Evolutionary conservation across 2,797 vertebrate species (phyloP).

Genomic region (Geotria australis): DNA sequence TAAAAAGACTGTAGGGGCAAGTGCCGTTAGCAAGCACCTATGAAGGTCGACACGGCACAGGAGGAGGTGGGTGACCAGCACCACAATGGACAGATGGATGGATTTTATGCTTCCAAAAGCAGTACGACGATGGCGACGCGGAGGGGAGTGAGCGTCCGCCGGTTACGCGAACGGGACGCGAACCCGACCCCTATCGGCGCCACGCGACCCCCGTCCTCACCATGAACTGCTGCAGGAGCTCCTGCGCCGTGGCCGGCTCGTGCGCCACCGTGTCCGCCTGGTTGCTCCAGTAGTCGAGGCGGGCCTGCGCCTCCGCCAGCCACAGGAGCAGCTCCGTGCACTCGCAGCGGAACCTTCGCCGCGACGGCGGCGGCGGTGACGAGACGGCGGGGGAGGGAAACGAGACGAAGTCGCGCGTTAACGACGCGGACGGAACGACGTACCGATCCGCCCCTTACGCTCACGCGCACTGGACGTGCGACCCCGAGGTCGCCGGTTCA

Average conservation of each 20-base stretch:
- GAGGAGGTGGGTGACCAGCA: too few relatives aligned
- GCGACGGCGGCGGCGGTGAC: neutral
- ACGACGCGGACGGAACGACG: too few relatives aligned
- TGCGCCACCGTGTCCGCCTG: slow-evolving; percentile 15
- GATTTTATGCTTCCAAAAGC: too few relatives aligned
- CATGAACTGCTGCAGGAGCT: slow-evolving; percentile 17
- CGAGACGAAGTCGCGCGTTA: neutral
- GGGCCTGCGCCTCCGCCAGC: slow-evolving; percentile 23
- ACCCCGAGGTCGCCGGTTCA: neutral
- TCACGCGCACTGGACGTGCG: neutral
- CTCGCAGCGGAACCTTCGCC: slow-evolving; percentile 24
- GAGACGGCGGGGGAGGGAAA: too few relatives aligned
- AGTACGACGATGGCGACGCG: too few relatives aligned
- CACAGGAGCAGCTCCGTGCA: slow-evolving; percentile 21
- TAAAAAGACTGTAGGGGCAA: too few relatives aligned
- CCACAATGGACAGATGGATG: too few relatives aligned
- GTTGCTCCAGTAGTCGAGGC: slow-evolving; percentile 19
- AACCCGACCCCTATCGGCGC: too few relatives aligned
- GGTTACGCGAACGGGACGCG: too few relatives aligned
- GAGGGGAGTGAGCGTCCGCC: too few relatives aligned
- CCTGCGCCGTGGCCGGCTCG: slow-evolving; percentile 14
- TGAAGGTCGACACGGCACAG: too few relatives aligned
- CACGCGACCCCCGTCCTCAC: slow-evolving; percentile 14
- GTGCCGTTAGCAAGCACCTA: too few relatives aligned
- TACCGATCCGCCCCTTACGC: neutral